Evolutionary conservation across 2,113 vertebrate species (phyloP).

Genomic region (rat (Rattus norvegicus)): DNA sequence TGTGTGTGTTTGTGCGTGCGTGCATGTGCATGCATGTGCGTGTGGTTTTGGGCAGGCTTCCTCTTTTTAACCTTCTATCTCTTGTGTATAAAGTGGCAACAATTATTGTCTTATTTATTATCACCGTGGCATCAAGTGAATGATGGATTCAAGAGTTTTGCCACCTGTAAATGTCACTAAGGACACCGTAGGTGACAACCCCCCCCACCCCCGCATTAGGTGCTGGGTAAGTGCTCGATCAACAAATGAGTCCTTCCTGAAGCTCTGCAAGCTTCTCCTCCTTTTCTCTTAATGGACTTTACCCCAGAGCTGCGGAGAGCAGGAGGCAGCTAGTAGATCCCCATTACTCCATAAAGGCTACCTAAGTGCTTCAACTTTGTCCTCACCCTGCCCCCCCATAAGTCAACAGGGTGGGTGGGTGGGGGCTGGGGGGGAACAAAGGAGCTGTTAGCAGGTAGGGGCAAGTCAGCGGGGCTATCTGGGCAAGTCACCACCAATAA

Average conservation of each 20-base stretch:
- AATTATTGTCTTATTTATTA: background rate
- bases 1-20: background rate
- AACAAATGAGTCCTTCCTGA: background rate
- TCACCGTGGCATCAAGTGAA: background rate
- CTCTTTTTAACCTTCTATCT: background rate
- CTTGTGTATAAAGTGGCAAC: background rate
- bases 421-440: conserved; percentile 57
- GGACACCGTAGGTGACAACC: background rate
- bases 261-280: background rate
- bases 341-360: background rate
- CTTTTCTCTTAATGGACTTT: conserved; percentile 26
- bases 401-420: background rate
- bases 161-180: background rate
- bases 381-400: background rate
- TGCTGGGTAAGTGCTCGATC: background rate
- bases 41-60: background rate
- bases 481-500: conserved; percentile 87
- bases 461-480: conserved; percentile 75
- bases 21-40: too few species aligned
- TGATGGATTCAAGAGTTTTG: background rate
- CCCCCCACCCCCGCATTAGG: background rate
- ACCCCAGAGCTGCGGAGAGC: background rate
- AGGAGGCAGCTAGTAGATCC: background rate
- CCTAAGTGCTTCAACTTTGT: conserved; percentile 44
- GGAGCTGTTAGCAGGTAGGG: conserved; percentile 69